These are phyloP conservation scores for Brotula barbata DNA, from an alignment of 2,797 vertebrate genomes.

Conservation along the genomic window DNA sequence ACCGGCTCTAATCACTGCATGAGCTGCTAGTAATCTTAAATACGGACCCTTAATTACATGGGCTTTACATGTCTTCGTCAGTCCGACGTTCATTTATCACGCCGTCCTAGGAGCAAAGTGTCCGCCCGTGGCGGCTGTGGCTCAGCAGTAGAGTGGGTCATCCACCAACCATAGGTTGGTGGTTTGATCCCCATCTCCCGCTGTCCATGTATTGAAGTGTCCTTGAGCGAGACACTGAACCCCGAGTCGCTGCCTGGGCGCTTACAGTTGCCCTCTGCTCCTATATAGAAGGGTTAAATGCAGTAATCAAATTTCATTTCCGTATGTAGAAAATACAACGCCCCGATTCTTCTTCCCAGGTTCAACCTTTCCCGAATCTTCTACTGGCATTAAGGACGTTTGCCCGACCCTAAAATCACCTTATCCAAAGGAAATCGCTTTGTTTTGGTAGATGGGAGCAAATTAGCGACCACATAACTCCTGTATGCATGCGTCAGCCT, in stretches of 20 bases:
- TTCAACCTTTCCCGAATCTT: conserved; percentile 25
- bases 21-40: conserved; percentile 73
- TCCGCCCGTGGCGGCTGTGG: too few species aligned
- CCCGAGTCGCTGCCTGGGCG: too few species aligned
- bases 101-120: conserved; percentile 48
- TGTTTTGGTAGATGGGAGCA: conserved; percentile 56
- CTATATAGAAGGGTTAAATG: too few species aligned
- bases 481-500: conserved; percentile 27
- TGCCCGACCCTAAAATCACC: conserved; percentile 40
- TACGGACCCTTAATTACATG: conserved; percentile 60
- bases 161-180: too few species aligned
- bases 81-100: conserved; percentile 51
- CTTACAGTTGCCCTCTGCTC: too few species aligned
- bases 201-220: too few species aligned
- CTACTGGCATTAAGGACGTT: conserved; percentile 42
- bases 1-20: conserved; percentile 74
- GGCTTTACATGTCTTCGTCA: conserved; percentile 61
- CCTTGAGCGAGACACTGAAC: too few species aligned
- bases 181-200: too few species aligned
- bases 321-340: too few species aligned
- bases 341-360: too few species aligned
- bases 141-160: too few species aligned
- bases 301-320: too few species aligned
- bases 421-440: conserved; percentile 57
- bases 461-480: conserved; percentile 38